phyloP scores from a whole-genome alignment of 2,113 vertebrate species.

The Setophaga coronata region DNA sequence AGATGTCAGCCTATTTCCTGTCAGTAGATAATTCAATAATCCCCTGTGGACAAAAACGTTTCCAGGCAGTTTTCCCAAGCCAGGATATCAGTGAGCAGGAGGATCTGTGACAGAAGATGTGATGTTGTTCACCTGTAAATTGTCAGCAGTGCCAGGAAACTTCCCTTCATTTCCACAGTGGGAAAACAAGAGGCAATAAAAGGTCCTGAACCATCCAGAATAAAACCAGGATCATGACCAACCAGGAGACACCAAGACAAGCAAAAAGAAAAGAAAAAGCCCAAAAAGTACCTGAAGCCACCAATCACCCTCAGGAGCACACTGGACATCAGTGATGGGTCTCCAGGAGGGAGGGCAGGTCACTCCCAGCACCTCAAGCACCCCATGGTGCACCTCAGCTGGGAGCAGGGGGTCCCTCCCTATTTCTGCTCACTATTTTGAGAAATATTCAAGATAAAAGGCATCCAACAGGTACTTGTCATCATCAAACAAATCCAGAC shows the following conservation, averaged over 20 bases:
- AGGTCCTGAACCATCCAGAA: not conserved
- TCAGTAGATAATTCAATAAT: not conserved
- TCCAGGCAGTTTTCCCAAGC: not conserved
- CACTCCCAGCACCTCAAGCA: not conserved
- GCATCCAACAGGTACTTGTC: not conserved
- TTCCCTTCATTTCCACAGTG: not conserved
- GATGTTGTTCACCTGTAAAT: rapidly evolving
- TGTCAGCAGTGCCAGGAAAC: not conserved
- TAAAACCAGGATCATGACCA: not conserved
- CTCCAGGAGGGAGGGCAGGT: not conserved
- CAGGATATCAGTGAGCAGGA: not conserved
- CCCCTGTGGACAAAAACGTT: not conserved
- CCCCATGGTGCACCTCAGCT: not conserved
- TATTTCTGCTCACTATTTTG: not conserved
- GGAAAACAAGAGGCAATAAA: not conserved
- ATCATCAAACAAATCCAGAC: not conserved
- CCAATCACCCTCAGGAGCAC: not conserved
- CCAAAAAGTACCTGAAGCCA: not conserved
- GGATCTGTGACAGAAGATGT: not conserved
- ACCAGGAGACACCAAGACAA: not conserved
- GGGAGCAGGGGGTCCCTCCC: not conserved
- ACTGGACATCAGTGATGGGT: rapidly evolving
- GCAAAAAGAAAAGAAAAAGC: not conserved
- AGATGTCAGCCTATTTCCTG: not conserved
- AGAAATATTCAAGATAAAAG: not conserved